phyloP scores from a whole-genome alignment of 2,888 invertebrate species.

The Tricholauxania praeusta region DNA sequence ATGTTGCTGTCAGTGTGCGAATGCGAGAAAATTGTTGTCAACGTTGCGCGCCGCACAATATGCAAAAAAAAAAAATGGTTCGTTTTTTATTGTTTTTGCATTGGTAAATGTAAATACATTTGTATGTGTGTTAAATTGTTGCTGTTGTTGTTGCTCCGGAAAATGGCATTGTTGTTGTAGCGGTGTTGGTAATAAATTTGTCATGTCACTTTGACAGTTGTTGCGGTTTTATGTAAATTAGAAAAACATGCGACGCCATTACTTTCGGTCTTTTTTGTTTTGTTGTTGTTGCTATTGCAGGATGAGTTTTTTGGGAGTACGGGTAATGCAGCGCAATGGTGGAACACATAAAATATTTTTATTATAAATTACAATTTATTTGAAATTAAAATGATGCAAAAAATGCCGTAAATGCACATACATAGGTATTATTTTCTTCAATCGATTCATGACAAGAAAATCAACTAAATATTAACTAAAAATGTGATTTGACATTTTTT shows the following conservation, averaged over 20 bases:
- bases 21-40: constrained; percentile 37
- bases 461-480: too few relatives aligned
- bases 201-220: constrained; percentile 41
- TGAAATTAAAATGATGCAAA: too few relatives aligned
- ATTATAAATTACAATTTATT: too few relatives aligned
- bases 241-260: constrained; percentile 37
- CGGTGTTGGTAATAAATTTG: constrained; percentile 40
- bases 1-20: constrained; percentile 20
- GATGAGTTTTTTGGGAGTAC: too few relatives aligned
- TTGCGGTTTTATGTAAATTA: constrained; percentile 40
- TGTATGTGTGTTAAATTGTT: constrained; percentile 38
- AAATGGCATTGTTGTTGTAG: constrained; percentile 27
- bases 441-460: too few relatives aligned
- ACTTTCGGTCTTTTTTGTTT: constrained; percentile 7
- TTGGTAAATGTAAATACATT: not conserved
- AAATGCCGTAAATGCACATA: too few relatives aligned
- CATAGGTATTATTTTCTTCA: too few relatives aligned
- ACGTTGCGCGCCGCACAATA: constrained; percentile 7
- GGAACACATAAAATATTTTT: too few relatives aligned
- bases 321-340: too few relatives aligned
- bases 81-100: constrained; percentile 4
- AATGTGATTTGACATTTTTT: too few relatives aligned
- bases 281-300: too few relatives aligned
- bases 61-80: constrained; percentile 2
- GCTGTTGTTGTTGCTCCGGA: constrained; percentile 22